Evolutionary conservation across 2,888 invertebrate genomes (phyloP), one percentile per base, ranked within the genome.

Genomic region (Colletes collaris): DNA sequence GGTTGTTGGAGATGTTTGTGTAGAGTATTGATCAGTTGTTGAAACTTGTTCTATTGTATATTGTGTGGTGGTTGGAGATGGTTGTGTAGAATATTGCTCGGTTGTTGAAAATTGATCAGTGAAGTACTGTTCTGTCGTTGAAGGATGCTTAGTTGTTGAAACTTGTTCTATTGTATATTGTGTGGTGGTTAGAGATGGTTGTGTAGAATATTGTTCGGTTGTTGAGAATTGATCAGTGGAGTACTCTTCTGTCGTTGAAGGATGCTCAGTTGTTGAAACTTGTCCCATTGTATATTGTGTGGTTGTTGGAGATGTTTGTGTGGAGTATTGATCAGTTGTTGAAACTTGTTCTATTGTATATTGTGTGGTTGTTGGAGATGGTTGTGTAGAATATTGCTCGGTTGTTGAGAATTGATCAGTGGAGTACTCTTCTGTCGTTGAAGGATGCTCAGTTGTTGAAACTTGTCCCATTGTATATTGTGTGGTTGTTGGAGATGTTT

Each of bases 171-270:
- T 27, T 27, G 27, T 27, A 27, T 27, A 2, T 27, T 27, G 27
- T 2, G 16, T 16, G 16, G 16, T 16, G 16, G 16, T 16, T 16
- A 16, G 16, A 16, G 16, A 16, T 16, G 16, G 16, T 27, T 27
- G 27, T 27, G 49, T 62, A 27, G 4, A 13, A 4, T 49, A 0
- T 35, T 37, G 0, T n/a, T 53, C 16, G 4, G 40, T 44, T 44
- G 63, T 40, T 2, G 11, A 4, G 16, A 16, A 16, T 8, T 59
- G 37, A 11, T 27, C 55, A 11, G 66, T 66, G 55, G 44, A 8
- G 35, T 49, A 37, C 11, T 55, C 27, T 46, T 50, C 40, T 3
- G 59, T 52, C n/a, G 71, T 63, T 19, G 63, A 5, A 53, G 8
- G 1, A 44, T 37, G 0, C n/a, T 53, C 37, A 8, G 40, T 44